Base-by-base conservation (phyloP, 2,888 invertebrate species). In the Drosophila falleni region DNA sequence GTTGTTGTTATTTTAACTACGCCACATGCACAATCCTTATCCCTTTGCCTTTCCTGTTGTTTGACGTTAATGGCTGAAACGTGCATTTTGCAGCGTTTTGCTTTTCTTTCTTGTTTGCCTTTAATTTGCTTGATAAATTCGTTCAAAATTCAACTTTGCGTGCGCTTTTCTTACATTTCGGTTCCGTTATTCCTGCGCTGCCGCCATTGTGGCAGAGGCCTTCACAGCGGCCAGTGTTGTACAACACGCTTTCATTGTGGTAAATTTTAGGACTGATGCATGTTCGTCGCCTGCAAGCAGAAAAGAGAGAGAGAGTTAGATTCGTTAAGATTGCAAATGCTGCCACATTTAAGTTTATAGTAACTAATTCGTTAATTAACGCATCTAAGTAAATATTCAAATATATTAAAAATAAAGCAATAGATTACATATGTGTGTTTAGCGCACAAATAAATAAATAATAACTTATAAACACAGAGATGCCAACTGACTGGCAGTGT, bases 61-160 rank as follows among this genome's bases (percentile, higher is more conserved):
- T 68, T 65, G 56, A 46, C 61, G 68, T 86, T 87, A 63, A 86
- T 90, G 61, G 76, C 76, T 63, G 62, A 87, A 76, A 87, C 86
- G 90, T 87, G 89, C 86, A 86, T 86, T 81, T 87, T 82, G 75
- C 71, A 56, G 42, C 31, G 60, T 80, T 64, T 66, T 61, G 44
- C 35, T 67, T 46, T 62, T 33, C 39, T 66, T 62, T 58, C 35
- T 37, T 66, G 29, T 64, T 39, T 55, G 64, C 37, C 62, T 68
- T 68, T 68, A 50, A 58, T 59, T 78, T 65, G 61, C 61, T 71
- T 71, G 68, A 46, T 79, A 82, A 82, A 73, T 78, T 81, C 81
- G 78, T 63, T 58, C 26, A 47, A 58, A 69, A 69, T 60, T 63
- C 56, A 49, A 54, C 58, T 55, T 64, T 41, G 44, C 61, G 16